A percentile compares a stretch with the other conserved stretches of the same genome.
Conservation (phyloP, 2,888 invertebrate species). For the Podotricha telesiphe region DNA sequence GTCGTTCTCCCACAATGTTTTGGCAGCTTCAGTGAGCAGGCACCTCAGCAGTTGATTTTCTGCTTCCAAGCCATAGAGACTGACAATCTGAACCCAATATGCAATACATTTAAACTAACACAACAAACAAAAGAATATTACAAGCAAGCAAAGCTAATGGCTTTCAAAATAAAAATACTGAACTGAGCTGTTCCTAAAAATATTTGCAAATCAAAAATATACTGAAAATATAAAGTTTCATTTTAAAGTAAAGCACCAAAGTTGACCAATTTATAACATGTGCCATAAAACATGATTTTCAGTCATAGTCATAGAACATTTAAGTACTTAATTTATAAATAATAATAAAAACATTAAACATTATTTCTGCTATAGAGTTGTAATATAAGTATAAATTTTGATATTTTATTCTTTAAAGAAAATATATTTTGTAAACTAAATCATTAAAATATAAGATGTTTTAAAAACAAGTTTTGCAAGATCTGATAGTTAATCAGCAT, state of each 20-base stretch:
- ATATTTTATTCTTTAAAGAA: neutral
- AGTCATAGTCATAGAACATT: no score
- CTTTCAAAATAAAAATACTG: constrained; percentile 5
- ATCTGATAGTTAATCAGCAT: neutral
- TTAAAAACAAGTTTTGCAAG: neutral
- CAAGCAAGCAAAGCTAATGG: neutral
- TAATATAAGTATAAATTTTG: neutral
- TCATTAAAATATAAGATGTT: neutral
- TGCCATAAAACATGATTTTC: neutral
- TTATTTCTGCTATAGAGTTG: neutral
- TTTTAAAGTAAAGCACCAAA: no score
- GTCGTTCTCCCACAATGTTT: constrained; percentile 88
- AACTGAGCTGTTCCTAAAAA: neutral
- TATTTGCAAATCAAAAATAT: neutral
- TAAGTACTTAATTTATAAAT: neutral
- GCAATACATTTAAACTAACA: constrained; percentile 29
- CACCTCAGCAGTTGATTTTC: constrained; percentile 98
- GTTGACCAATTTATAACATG: neutral
- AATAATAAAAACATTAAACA: constrained; percentile 1
- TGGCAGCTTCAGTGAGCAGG: constrained; percentile 90
- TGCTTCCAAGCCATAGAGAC: constrained; percentile 97
- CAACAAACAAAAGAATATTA: constrained; percentile 10
- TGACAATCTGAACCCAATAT: constrained; percentile 88
- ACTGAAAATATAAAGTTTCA: neutral
- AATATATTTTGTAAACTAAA: neutral